phyloP scores from a whole-genome alignment of 2,888 invertebrate species.

The Pterobdella sp. region DNA sequence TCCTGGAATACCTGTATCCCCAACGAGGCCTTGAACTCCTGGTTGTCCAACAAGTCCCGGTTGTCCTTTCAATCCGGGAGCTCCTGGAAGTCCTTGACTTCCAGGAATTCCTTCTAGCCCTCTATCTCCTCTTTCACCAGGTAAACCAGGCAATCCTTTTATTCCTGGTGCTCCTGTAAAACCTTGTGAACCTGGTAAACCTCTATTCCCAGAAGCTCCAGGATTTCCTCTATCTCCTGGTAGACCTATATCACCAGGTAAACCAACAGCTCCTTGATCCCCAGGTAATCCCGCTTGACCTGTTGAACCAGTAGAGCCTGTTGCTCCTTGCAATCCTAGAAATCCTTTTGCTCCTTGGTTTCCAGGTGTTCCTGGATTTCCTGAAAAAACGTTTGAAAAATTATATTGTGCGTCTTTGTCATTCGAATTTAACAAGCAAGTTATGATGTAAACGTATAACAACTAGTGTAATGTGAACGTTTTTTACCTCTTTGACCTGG shows the following conservation, averaged over 20 bases:
- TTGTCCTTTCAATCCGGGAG: slow-evolving; percentile 21
- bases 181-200: slow-evolving; percentile 13
- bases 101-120: slow-evolving; percentile 26
- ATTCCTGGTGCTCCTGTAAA: slow-evolving; percentile 11
- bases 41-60: slow-evolving; percentile 20
- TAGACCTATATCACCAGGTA: slow-evolving; percentile 9
- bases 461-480: neutral
- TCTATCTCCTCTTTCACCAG: slow-evolving; percentile 25
- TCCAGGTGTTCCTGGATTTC: slow-evolving; percentile 14
- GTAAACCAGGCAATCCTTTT: slow-evolving; percentile 16
- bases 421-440: neutral
- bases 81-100: slow-evolving; percentile 24
- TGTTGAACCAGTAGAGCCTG: slow-evolving; percentile 17
- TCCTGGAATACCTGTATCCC: slow-evolving; percentile 37
- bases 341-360: neutral
- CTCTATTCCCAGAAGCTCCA: slow-evolving; percentile 10
- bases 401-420: too few species aligned
- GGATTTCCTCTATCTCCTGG: slow-evolving; percentile 3
- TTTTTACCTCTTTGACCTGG: slow-evolving; percentile 7
- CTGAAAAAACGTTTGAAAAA: neutral
- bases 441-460: neutral
- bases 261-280: slow-evolving; percentile 25
- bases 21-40: neutral
- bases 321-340: neutral
- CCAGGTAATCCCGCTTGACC: slow-evolving; percentile 28